Conservation (phyloP, 2,888 invertebrate genomes). For the Chrysolina americana region DNA sequence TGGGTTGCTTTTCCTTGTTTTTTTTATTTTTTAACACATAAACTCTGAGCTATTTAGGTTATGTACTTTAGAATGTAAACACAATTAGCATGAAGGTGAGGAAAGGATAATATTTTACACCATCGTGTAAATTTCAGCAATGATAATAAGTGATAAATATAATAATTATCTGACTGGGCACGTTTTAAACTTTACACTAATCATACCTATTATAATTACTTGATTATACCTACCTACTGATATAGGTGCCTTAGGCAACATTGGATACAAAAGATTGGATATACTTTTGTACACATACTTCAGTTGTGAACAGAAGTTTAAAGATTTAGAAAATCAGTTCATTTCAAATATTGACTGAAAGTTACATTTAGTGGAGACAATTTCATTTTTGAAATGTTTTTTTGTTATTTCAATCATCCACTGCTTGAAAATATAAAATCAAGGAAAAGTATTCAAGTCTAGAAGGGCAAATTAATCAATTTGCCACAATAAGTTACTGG, state of each 20-base stretch:
- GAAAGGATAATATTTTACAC: slow-evolving; percentile 45
- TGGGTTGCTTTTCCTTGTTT: slow-evolving; percentile 63
- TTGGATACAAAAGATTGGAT: background rate
- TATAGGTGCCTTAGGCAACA: slow-evolving; percentile 1
- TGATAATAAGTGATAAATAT: slow-evolving; percentile 48
- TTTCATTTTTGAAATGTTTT: too few relatives aligned
- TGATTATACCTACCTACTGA: slow-evolving; percentile 41
- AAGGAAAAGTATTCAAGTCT: too few relatives aligned
- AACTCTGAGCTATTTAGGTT: slow-evolving; percentile 44
- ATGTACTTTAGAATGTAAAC: slow-evolving; percentile 46
- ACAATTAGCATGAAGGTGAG: slow-evolving; percentile 44
- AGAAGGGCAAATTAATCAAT: too few relatives aligned
- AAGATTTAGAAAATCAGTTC: too few relatives aligned
- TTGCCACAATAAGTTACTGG: too few relatives aligned
- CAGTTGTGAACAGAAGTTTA: too few relatives aligned
- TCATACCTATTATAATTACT: slow-evolving; percentile 37
- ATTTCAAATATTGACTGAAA: too few relatives aligned
- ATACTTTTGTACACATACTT: too few relatives aligned
- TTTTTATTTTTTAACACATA: slow-evolving; percentile 54
- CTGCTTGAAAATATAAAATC: too few relatives aligned
- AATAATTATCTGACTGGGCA: slow-evolving; percentile 39
- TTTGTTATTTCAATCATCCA: too few relatives aligned
- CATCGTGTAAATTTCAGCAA: slow-evolving; percentile 42
- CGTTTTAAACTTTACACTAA: slow-evolving; percentile 41
- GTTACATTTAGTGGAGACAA: too few relatives aligned